Evolutionary conservation across 2,888 invertebrate genomes (phyloP).

Genomic region (Holacanthella duospinosa): DNA sequence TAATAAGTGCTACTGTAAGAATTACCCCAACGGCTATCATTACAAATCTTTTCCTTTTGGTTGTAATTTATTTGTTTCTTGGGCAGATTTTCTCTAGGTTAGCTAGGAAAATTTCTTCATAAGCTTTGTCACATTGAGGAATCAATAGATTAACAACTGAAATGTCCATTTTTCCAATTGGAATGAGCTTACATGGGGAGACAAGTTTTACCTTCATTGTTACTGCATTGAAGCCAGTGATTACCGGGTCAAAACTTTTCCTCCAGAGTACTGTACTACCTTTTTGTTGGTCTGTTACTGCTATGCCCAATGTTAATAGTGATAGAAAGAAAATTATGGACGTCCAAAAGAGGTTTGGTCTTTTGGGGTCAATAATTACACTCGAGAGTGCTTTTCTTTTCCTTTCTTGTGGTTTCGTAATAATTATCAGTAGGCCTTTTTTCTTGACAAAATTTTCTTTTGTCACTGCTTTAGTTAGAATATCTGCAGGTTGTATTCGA

Average conservation of each 20-base stretch:
- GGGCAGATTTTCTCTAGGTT: no score
- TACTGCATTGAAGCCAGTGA: background rate
- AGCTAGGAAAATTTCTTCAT: no score
- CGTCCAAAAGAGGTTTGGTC: no score
- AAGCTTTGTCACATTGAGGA: background rate
- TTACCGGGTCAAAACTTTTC: background rate
- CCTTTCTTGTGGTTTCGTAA: background rate
- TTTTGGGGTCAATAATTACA: no score
- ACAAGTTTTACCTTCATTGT: background rate
- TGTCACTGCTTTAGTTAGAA: background rate
- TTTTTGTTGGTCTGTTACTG: background rate
- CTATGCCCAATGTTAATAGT: no score
- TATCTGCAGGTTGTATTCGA: background rate
- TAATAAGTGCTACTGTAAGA: background rate
- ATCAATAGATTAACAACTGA: background rate
- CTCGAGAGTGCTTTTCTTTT: no score
- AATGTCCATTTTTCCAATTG: background rate
- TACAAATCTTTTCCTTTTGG: background rate
- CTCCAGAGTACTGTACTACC: no score
- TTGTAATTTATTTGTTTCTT: background rate
- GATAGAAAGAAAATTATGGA: no score
- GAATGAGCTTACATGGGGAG: background rate
- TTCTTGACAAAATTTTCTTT: background rate
- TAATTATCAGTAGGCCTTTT: background rate
- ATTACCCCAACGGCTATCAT: background rate